A percentile compares a stretch with the other conserved stretches of the same genome.
phyloP scores from a whole-genome alignment of 2,888 invertebrate species.

The Sinotaia quadrata region DNA sequence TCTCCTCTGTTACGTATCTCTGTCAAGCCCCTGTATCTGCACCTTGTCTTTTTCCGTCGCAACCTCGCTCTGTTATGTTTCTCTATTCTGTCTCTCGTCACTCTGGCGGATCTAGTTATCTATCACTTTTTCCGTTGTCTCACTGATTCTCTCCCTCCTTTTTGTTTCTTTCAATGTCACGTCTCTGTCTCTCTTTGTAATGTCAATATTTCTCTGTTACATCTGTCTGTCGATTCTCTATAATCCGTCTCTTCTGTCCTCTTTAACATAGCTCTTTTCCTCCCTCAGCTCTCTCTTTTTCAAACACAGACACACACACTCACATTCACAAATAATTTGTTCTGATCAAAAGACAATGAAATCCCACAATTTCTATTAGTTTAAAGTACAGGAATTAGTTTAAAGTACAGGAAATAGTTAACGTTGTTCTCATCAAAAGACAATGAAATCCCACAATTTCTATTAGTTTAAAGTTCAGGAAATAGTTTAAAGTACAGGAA shows the following conservation, averaged over 20 bases:
- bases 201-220: neutral
- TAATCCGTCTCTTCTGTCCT: neutral
- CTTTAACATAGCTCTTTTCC: neutral
- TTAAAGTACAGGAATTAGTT: too few species aligned
- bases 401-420: too few species aligned
- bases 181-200: neutral
- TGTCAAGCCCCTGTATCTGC: too few species aligned
- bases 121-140: neutral
- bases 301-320: neutral
- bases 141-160: neutral
- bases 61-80: neutral
- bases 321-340: too few species aligned
- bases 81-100: neutral
- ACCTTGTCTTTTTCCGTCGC: neutral
- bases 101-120: neutral
- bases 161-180: neutral
- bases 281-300: neutral
- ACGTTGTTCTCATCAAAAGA: too few species aligned
- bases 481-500: too few species aligned
- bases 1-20: neutral
- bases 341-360: too few species aligned
- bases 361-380: too few species aligned
- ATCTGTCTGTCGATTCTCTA: neutral
- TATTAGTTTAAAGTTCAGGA: too few species aligned
- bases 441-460: too few species aligned